Percentiles rank a stretch among this genome's conserved stretches.
Conservation (phyloP, 2,888 invertebrate genomes). For the Magallana nippona region DNA sequence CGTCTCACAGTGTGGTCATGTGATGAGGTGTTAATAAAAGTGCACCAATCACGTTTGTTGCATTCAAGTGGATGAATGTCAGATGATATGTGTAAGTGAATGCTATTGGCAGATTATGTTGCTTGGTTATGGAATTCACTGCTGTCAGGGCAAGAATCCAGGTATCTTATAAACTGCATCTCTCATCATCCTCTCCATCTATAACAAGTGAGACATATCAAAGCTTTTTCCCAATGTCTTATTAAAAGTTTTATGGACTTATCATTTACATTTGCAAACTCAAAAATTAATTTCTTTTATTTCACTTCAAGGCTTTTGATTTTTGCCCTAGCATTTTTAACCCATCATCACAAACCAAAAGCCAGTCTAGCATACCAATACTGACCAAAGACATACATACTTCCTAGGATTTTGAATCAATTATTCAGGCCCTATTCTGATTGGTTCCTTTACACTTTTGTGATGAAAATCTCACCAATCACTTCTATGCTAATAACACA, state of each 20-base stretch:
- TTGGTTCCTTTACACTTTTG: too few species aligned
- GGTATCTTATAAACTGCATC: constrained; percentile 46
- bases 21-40: constrained; percentile 23
- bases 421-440: too few species aligned
- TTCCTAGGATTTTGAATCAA: too few species aligned
- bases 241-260: not conserved
- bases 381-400: too few species aligned
- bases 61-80: constrained; percentile 26
- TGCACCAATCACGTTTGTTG: constrained; percentile 25
- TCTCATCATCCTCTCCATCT: constrained; percentile 52
- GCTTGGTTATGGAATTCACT: not conserved
- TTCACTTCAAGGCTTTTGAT: too few species aligned
- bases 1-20: constrained; percentile 2
- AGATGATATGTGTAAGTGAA: constrained; percentile 16
- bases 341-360: too few species aligned
- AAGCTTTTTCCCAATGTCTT: not conserved
- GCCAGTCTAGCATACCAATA: too few species aligned
- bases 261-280: too few species aligned
- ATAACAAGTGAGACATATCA: constrained; percentile 23
- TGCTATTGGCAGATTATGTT: constrained; percentile 14
- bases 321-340: too few species aligned
- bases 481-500: too few species aligned
- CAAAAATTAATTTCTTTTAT: too few species aligned
- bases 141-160: constrained; percentile 35
- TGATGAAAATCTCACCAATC: too few species aligned